Evolutionary conservation across 2,888 invertebrate genomes (phyloP).

Genomic region (Sisyra terminalis): DNA sequence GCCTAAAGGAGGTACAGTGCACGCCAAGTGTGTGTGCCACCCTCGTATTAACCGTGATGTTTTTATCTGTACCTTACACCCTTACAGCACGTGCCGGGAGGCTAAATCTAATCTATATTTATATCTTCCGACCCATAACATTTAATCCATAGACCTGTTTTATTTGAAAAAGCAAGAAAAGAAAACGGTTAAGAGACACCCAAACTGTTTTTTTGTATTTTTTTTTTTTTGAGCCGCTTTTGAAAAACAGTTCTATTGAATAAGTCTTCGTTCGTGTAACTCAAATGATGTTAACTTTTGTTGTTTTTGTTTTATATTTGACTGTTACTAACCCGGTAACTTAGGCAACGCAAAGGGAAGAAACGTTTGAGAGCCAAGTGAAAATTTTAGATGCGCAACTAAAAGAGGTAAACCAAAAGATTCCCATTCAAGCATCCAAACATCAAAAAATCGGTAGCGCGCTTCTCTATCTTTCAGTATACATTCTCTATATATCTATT

Average conservation of each 20-base stretch:
- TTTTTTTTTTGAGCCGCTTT: conserved; percentile 5
- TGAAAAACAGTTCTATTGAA: not conserved
- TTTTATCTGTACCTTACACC: conserved; percentile 5
- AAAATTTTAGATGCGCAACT: conserved; percentile 78
- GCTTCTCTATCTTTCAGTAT: conserved; percentile 4
- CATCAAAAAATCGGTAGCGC: not conserved
- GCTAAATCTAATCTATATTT: not conserved
- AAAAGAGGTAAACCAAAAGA: conserved; percentile 65
- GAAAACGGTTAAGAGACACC: not conserved
- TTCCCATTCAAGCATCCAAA: too few species aligned
- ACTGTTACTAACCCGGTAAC: conserved; percentile 24
- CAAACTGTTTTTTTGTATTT: not conserved
- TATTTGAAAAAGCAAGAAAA: not conserved
- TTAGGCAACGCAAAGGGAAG: conserved; percentile 92
- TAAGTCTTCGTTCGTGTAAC: not conserved
- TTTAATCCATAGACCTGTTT: conserved; percentile 1
- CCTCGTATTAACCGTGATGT: conserved; percentile 6
- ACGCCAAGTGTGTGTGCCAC: conserved; percentile 6
- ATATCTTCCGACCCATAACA: not conserved
- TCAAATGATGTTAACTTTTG: conserved; percentile 12
- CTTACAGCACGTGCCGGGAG: not conserved
- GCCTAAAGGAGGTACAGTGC: conserved; percentile 93
- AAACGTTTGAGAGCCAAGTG: conserved; percentile 80
- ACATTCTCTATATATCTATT: conserved; percentile 5
- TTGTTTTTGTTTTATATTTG: conserved; percentile 24